Evolutionary conservation across 1,140 invertebrate species (phyloP).

Genomic region (Zaprionus inermis): DNA sequence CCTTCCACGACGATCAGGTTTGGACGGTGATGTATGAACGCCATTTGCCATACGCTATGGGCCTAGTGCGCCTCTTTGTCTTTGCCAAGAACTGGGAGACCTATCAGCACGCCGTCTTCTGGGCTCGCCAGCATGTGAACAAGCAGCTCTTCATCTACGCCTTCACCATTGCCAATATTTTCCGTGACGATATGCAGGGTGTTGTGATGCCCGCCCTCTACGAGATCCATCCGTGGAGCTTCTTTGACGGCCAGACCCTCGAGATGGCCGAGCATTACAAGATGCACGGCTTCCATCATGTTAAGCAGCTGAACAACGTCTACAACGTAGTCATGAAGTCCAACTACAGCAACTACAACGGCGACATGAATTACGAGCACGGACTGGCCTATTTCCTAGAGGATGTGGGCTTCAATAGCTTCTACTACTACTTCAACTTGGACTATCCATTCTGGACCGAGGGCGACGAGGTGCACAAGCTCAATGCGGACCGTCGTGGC

Average conservation of each 20-base stretch:
- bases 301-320: conserved; percentile 84
- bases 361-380: conserved; percentile 84
- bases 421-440: conserved; percentile 86
- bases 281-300: conserved; percentile 85
- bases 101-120: conserved; percentile 87
- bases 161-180: conserved; percentile 86
- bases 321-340: conserved; percentile 85
- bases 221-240: conserved; percentile 87
- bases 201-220: conserved; percentile 87
- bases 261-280: conserved; percentile 86
- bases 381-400: conserved; percentile 88
- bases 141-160: conserved; percentile 87
- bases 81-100: conserved; percentile 88
- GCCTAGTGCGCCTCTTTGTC: conserved; percentile 86
- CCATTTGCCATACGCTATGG: conserved; percentile 85
- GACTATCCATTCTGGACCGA: conserved; percentile 85
- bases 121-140: conserved; percentile 86
- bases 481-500: conserved; percentile 86
- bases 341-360: conserved; percentile 86
- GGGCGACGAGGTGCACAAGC: conserved; percentile 83
- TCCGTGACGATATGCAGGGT: conserved; percentile 86
- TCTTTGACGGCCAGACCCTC: conserved; percentile 86
- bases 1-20: conserved; percentile 85
- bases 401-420: conserved; percentile 88
- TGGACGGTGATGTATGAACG: conserved; percentile 85